A percentile compares a stretch with the other conserved stretches of the same genome.
phyloP scores from a whole-genome alignment of 2,888 invertebrate genomes.

The Xanthia togata region DNA sequence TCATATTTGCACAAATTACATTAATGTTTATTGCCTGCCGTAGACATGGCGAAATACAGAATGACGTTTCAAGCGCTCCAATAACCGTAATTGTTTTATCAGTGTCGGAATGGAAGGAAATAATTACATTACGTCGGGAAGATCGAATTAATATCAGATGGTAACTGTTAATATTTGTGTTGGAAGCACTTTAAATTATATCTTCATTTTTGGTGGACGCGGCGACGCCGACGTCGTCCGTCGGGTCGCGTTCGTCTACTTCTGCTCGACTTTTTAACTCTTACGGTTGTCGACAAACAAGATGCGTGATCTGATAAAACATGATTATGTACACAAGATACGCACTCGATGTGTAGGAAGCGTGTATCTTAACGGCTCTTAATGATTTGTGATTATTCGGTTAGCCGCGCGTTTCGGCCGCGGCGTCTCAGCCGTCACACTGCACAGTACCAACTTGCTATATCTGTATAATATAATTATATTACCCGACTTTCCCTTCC shows the following conservation, averaged over 20 bases:
- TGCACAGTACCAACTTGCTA: conserved; percentile 77
- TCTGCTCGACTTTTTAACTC: conserved; percentile 7
- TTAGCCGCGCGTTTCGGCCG: conserved; percentile 68
- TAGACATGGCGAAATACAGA: conserved; percentile 74
- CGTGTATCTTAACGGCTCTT: conserved; percentile 59
- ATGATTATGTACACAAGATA: conserved; percentile 40
- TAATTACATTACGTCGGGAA: conserved; percentile 64
- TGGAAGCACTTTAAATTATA: conserved; percentile 40
- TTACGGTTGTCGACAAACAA: conserved; percentile 15
- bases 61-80: conserved; percentile 68
- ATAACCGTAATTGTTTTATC: conserved; percentile 68
- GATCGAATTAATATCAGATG: conserved; percentile 65
- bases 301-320: conserved; percentile 51
- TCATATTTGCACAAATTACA: conserved; percentile 87
- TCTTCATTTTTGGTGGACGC: conserved; percentile 14
- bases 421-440: conserved; percentile 70
- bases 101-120: conserved; percentile 58
- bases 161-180: conserved; percentile 49
- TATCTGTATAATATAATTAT: conserved; percentile 87
- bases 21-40: conserved; percentile 83
- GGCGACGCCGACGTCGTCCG: too few relatives aligned
- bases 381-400: conserved; percentile 63
- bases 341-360: conserved; percentile 45
- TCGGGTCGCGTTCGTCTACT: conserved; percentile 3
- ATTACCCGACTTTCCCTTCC: conserved; percentile 85